Percentiles rank a stretch among this genome's conserved stretches.
phyloP scores from a whole-genome alignment of 2,888 invertebrate species.

The Brassicogethes aeneus region DNA sequence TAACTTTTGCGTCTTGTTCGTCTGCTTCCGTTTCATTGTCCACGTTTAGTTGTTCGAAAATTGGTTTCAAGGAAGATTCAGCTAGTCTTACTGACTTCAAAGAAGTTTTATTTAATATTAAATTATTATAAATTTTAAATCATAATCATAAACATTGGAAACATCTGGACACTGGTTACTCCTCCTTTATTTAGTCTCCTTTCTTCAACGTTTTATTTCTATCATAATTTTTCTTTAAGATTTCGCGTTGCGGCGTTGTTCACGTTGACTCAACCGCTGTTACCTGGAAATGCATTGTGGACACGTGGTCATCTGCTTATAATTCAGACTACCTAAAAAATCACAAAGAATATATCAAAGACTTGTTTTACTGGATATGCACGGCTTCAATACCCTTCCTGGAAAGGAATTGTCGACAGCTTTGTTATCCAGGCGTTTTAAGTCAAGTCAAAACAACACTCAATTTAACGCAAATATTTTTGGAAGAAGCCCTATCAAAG shows the following conservation, averaged over 20 bases:
- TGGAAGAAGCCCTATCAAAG: constrained; percentile 30
- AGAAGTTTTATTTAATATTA: no score
- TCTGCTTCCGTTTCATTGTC: no score
- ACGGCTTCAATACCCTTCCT: constrained; percentile 48
- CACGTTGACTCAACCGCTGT: constrained; percentile 48
- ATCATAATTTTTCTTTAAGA: constrained; percentile 25
- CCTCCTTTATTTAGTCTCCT: not conserved
- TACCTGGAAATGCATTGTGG: constrained; percentile 47
- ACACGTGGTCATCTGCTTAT: constrained; percentile 40
- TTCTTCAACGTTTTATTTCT: not conserved
- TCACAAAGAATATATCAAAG: constrained; percentile 26
- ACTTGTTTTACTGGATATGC: constrained; percentile 48
- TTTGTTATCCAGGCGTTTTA: constrained; percentile 31
- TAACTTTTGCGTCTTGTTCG: no score
- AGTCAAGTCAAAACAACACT: constrained; percentile 35
- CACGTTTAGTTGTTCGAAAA: no score
- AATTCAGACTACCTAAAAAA: constrained; percentile 23
- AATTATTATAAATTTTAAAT: no score
- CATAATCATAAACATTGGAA: no score
- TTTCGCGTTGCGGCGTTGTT: constrained; percentile 56
- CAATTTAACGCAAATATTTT: constrained; percentile 33
- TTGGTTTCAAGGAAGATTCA: no score
- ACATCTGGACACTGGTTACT: no score
- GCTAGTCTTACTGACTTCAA: no score
- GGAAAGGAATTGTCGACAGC: constrained; percentile 36